A percentile compares a stretch with the other conserved stretches of the same genome.
These are phyloP conservation scores for Meleagris gallopavo DNA, from an alignment of 2,113 vertebrate species.

Conservation along the genomic window DNA sequence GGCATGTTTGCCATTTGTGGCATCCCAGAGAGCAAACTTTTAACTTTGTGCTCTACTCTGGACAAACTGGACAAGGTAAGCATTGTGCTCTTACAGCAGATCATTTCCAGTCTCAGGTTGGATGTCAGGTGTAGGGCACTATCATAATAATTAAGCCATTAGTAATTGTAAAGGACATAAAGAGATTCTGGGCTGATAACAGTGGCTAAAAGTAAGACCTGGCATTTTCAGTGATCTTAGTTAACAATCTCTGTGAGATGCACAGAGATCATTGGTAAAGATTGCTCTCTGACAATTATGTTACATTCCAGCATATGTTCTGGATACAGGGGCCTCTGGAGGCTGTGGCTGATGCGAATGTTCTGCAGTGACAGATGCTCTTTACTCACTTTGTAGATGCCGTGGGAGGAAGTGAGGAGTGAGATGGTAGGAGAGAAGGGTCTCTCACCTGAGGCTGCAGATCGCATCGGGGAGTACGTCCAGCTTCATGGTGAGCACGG, in stretches of 20 bases:
- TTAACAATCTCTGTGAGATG: background rate
- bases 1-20: constrained; percentile 91
- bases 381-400: constrained; percentile 73
- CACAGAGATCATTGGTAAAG: fast-evolving
- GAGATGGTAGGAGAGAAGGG: constrained; percentile 93
- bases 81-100: fast-evolving
- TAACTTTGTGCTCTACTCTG: constrained; percentile 86
- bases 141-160: fast-evolving
- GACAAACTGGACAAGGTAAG: constrained; percentile 96
- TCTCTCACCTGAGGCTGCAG: constrained; percentile 83
- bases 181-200: background rate
- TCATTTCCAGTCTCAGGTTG: fast-evolving
- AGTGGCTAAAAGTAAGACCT: background rate
- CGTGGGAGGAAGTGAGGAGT: constrained; percentile 90
- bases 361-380: background rate
- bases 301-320: fast-evolving
- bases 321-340: background rate
- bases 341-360: fast-evolving
- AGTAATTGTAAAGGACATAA: background rate
- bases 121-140: background rate
- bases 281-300: background rate
- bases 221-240: background rate
- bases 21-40: constrained; percentile 89
- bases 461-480: constrained; percentile 89
- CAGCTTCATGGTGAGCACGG: constrained; percentile 83